These are phyloP conservation scores for Panagrolaimus sp. DNA, from an alignment of 1,140 invertebrate species.

Conservation along the genomic window DNA sequence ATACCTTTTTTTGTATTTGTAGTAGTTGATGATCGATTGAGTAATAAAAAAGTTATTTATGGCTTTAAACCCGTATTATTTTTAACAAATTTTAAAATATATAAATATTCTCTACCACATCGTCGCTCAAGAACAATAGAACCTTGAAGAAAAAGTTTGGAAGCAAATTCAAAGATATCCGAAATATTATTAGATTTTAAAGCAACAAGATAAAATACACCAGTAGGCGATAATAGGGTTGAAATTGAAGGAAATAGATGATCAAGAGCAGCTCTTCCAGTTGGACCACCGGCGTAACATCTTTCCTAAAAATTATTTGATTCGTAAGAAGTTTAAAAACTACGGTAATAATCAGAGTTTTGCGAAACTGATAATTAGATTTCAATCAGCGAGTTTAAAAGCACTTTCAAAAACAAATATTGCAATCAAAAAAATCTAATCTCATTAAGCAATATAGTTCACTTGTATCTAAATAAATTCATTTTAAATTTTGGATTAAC, in stretches of 20 bases:
- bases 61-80: no score
- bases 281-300: conserved; percentile 47
- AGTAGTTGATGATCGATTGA: no score
- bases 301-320: conserved; percentile 40
- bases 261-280: conserved; percentile 42
- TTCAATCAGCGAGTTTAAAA: no score
- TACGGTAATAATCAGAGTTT: no score
- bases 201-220: conserved; percentile 53
- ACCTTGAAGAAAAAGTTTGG: conserved; percentile 25
- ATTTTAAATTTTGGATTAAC: no score
- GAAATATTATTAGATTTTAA: conserved; percentile 46
- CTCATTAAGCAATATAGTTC: no score
- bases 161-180: conserved; percentile 1
- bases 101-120: conserved; percentile 53
- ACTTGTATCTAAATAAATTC: no score
- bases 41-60: no score
- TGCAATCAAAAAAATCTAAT: no score
- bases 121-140: conserved; percentile 38
- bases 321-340: background rate
- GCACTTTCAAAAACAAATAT: no score
- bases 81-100: conserved; percentile 34
- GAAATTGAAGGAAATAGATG: conserved; percentile 40
- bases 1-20: no score
- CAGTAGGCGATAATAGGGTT: conserved; percentile 37
- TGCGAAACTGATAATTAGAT: no score